Conservation (phyloP, 1,140 invertebrate species). For the Cyclargus thomasi region DNA sequence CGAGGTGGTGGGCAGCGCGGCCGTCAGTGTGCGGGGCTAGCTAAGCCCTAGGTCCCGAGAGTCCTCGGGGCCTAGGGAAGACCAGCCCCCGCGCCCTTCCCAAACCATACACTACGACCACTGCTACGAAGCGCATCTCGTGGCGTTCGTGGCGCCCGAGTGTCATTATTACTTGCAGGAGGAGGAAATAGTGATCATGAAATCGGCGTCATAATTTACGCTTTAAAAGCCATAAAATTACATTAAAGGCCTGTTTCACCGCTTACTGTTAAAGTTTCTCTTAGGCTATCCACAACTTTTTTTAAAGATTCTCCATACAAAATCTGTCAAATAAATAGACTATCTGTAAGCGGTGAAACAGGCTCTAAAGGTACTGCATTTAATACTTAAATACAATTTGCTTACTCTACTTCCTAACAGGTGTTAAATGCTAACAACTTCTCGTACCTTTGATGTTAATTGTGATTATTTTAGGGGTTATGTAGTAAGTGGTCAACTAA, state of each 20-base stretch:
- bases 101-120: slow-evolving; percentile 50
- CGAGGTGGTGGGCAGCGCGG: slow-evolving; percentile 77
- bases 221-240: neutral
- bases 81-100: slow-evolving; percentile 50
- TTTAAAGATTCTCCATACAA: too few species aligned
- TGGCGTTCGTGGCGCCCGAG: slow-evolving; percentile 49
- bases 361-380: too few species aligned
- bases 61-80: slow-evolving; percentile 23
- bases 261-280: too few species aligned
- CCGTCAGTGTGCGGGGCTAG: slow-evolving; percentile 71
- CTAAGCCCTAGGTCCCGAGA: slow-evolving; percentile 54
- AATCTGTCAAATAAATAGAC: too few species aligned
- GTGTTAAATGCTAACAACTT: too few species aligned
- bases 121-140: slow-evolving; percentile 32
- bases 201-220: slow-evolving; percentile 32
- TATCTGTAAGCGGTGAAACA: too few species aligned
- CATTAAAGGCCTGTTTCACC: too few species aligned
- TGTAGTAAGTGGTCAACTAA: neutral
- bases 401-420: too few species aligned
- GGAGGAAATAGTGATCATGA: slow-evolving; percentile 55
- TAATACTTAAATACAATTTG: too few species aligned
- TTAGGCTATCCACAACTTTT: too few species aligned
- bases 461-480: neutral
- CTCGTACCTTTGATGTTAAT: too few species aligned
- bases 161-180: slow-evolving; percentile 57